Percentiles rank a stretch among this genome's conserved stretches.
phyloP scores from a whole-genome alignment of 2,888 invertebrate species.

The Chirona hameri region DNA sequence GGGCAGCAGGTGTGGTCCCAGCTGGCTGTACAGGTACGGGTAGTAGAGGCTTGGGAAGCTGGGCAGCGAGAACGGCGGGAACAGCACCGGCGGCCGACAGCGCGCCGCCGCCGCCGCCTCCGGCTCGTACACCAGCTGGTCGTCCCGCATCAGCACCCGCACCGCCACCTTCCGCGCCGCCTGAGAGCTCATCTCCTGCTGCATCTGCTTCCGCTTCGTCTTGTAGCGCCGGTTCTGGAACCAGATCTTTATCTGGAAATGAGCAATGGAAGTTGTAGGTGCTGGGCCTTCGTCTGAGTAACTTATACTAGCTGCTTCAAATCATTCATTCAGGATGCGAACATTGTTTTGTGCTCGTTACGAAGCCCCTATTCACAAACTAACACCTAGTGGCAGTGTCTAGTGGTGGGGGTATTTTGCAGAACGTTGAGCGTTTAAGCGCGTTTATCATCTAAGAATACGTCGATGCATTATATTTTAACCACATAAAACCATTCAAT shows the following conservation, averaged over 20 bases:
- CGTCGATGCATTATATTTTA: too few species aligned
- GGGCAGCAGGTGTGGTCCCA: constrained; percentile 13
- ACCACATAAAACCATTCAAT: too few species aligned
- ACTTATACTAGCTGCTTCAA: too few species aligned
- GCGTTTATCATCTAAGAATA: too few species aligned
- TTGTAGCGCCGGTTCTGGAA: constrained; percentile 87
- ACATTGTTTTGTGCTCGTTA: too few species aligned
- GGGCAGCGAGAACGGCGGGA: constrained; percentile 6
- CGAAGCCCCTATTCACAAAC: too few species aligned
- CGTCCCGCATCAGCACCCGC: constrained; percentile 83
- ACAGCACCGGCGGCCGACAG: constrained; percentile 10
- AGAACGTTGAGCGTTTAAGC: too few species aligned
- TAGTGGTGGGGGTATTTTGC: too few species aligned
- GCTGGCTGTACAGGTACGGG: constrained; percentile 23
- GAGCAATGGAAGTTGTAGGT: too few species aligned
- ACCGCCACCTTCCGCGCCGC: constrained; percentile 81
- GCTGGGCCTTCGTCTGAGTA: too few species aligned
- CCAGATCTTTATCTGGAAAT: constrained; percentile 61
- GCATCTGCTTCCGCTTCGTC: constrained; percentile 74
- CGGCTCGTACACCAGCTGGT: constrained; percentile 49
- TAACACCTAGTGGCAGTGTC: too few species aligned
- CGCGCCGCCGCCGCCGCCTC: background rate
- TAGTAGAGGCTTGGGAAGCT: constrained; percentile 2
- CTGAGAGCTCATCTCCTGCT: constrained; percentile 62
- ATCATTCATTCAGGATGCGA: too few species aligned